Conservation (phyloP, 2,797 vertebrate species). For the Pangasius sanitwongsei region DNA sequence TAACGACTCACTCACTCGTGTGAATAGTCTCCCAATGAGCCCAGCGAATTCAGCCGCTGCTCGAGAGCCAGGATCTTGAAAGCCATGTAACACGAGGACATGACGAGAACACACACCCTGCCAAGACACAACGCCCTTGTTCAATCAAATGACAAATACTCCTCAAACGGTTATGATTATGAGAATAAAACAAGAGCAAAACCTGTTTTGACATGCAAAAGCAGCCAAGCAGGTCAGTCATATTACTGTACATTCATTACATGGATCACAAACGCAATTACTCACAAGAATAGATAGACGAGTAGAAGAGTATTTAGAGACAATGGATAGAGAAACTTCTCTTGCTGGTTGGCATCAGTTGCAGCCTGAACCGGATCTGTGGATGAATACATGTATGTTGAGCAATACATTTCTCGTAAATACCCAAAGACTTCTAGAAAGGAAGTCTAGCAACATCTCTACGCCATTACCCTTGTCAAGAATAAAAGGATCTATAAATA, state of each 20-base stretch:
- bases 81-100: slow-evolving; percentile 91
- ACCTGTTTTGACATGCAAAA: slow-evolving; percentile 26
- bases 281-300: slow-evolving; percentile 89
- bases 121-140: slow-evolving; percentile 11
- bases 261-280: slow-evolving; percentile 63
- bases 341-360: slow-evolving; percentile 60
- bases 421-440: neutral
- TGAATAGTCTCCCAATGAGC: slow-evolving; percentile 72
- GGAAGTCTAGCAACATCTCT: neutral
- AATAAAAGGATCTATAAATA: neutral
- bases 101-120: slow-evolving; percentile 86
- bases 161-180: neutral
- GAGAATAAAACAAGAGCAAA: slow-evolving; percentile 28
- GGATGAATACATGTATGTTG: slow-evolving; percentile 21
- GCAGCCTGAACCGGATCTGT: slow-evolving; percentile 67
- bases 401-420: neutral
- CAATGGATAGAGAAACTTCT: slow-evolving; percentile 64
- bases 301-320: slow-evolving; percentile 84
- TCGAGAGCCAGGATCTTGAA: slow-evolving; percentile 87
- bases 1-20: slow-evolving; percentile 75
- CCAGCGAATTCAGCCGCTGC: slow-evolving; percentile 79
- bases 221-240: neutral
- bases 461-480: neutral
- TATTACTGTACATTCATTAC: neutral
- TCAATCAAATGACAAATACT: neutral